Percentiles rank a stretch among this genome's conserved stretches.
Evolutionary conservation across 2,113 vertebrate genomes (phyloP).

Genomic region (Passer domesticus): DNA sequence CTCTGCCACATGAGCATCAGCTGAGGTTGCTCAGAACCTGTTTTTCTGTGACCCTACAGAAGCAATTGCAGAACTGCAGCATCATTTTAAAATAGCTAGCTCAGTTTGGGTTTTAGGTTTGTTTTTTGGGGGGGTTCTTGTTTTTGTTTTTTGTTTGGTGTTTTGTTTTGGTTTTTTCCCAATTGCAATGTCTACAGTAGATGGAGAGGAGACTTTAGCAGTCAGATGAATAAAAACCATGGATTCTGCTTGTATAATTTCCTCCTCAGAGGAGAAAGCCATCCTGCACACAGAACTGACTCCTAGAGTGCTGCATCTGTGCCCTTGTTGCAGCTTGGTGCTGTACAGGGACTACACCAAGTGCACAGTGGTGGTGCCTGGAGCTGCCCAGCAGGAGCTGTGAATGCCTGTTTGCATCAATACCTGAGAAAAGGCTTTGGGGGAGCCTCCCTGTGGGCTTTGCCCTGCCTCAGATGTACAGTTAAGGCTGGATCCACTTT

Average conservation of each 20-base stretch:
- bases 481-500: neutral
- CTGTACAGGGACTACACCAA: neutral
- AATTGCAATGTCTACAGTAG: neutral
- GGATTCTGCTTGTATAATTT: neutral
- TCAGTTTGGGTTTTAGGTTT: neutral
- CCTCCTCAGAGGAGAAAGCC: neutral
- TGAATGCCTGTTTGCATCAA: neutral
- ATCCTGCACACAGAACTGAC: neutral
- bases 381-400: neutral
- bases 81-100: neutral
- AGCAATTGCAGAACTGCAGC: neutral
- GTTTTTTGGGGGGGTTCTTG: neutral
- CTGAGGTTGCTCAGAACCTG: neutral
- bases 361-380: neutral
- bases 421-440: neutral
- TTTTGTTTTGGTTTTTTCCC: neutral
- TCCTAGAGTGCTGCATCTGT: neutral
- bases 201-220: neutral
- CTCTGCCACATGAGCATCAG: neutral
- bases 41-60: neutral
- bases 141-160: neutral
- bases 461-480: accelerated
- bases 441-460: neutral
- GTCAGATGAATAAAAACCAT: neutral
- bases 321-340: neutral